Evolutionary conservation across 2,797 vertebrate genomes (phyloP).

Genomic region (Smutsia temminckii): DNA sequence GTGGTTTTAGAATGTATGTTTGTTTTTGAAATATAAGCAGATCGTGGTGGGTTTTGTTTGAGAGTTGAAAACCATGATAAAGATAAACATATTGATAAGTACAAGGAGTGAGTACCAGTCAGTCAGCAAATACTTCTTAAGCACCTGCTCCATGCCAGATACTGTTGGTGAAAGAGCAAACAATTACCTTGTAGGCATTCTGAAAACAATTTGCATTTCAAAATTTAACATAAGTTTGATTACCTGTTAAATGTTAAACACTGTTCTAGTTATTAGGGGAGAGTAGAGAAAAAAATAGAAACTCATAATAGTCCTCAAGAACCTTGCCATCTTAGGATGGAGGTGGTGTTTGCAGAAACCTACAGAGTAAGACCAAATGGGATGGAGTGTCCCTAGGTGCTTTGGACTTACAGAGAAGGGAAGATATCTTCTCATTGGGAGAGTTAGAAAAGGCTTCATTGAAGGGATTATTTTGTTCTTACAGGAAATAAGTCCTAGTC

Average conservation of each 20-base stretch:
- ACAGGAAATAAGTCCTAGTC: neutral
- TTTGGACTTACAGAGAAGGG: neutral
- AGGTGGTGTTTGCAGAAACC: neutral
- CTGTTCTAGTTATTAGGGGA: neutral
- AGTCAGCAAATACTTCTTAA: neutral
- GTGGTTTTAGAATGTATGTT: neutral
- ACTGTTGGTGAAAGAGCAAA: neutral
- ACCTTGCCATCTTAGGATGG: neutral
- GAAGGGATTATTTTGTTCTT: neutral
- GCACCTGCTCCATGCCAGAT: neutral
- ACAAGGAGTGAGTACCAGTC: neutral
- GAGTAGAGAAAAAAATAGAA: neutral
- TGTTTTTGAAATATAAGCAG: neutral
- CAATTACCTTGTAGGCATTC: neutral
- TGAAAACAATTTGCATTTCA: conserved; percentile 10
- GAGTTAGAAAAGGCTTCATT: neutral
- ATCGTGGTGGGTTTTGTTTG: neutral
- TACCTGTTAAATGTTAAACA: neutral
- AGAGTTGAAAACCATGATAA: neutral
- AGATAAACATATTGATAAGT: neutral
- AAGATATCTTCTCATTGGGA: neutral
- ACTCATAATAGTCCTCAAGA: neutral
- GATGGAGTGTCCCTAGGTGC: too few relatives aligned
- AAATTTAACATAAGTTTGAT: neutral
- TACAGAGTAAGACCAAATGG: neutral